Evolutionary conservation across 2,113 vertebrate species (phyloP), one percentile per base, ranked within the genome.

Genomic region (Urocynchramus pylzowi): DNA sequence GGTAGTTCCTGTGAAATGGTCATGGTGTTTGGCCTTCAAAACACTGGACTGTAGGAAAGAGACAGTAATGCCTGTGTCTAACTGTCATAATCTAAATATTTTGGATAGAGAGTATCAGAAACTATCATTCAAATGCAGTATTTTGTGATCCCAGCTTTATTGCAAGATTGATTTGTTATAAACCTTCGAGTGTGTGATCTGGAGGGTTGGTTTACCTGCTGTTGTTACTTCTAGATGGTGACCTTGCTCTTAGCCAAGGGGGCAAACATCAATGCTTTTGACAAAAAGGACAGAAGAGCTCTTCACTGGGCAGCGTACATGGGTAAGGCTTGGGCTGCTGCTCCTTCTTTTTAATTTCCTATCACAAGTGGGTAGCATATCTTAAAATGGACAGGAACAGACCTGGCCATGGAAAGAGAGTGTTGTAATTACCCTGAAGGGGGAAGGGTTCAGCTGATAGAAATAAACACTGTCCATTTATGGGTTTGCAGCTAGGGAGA

Each of bases 251-350:
- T 99, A 90, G 97, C 98, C 39, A 99, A 99, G 98, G 99, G 99
- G 49, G 99, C 99, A 63, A 99, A 99, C 97, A 99, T 99, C 97
- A 99, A 99, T 41, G 99, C 99, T 57, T 99, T 99, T 47, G 99
- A 99, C 97, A 99, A 99, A 98, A 99, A 99, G 97, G 99, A 99
- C 76, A 98, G 99, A 90, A 98, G 99, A 42, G 99, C 99, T 81
- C 98, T 99, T 90, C 99, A 99, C 97, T 99, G 99, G 99, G 99
- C 99, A 11, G 99, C 99, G 0, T 99, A 99, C 93, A 99, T 99
- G 98, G 99, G 99, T 99, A 97, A 99, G 98, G 49, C 65, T n/a
- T 9, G 37, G 23, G 22, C 64, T 52, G 49, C 33, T 89, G 33
- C 45, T 77, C 21, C 45, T 91, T 56, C 30, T 56, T 71, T 83